Evolutionary conservation across 2,888 invertebrate species (phyloP).

Genomic region (Phlogophora meticulosa): DNA sequence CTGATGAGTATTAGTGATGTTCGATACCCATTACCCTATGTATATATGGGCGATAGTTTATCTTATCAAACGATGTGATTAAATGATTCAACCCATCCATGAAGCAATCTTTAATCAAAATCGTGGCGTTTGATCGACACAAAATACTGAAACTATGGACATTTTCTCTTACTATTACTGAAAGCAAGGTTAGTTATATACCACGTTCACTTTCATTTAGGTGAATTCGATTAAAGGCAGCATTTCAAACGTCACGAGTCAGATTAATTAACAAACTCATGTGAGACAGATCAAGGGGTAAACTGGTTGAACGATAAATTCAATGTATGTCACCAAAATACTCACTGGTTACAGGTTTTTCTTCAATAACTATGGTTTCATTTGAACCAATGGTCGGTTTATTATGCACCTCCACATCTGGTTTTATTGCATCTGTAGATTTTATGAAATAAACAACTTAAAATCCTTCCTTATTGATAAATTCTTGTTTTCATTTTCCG

Average conservation of each 20-base stretch:
- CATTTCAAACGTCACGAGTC: constrained; percentile 78
- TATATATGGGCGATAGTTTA: constrained; percentile 76
- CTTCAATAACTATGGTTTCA: constrained; percentile 83
- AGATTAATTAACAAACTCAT: constrained; percentile 70
- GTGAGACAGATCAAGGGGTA: constrained; percentile 74
- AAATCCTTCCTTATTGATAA: constrained; percentile 68
- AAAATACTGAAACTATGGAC: constrained; percentile 49
- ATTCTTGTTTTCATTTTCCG: constrained; percentile 66
- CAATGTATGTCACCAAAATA: constrained; percentile 79
- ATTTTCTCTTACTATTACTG: constrained; percentile 55
- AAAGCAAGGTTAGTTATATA: constrained; percentile 58
- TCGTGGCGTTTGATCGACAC: constrained; percentile 69
- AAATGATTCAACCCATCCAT: constrained; percentile 80
- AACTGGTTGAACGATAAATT: constrained; percentile 74
- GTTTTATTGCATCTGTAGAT: constrained; percentile 88
- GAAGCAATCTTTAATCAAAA: constrained; percentile 76
- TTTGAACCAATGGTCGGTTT: constrained; percentile 84
- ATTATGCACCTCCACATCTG: constrained; percentile 86
- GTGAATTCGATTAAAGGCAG: constrained; percentile 60
- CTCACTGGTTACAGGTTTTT: constrained; percentile 88
- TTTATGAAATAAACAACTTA: constrained; percentile 85
- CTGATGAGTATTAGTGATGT: constrained; percentile 77
- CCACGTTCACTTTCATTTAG: constrained; percentile 78
- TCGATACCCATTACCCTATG: constrained; percentile 75
- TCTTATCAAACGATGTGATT: constrained; percentile 82